Evolutionary conservation across 92 coral and sea anemone species (phyloP).

Genomic region (Heteractis magnifica): DNA sequence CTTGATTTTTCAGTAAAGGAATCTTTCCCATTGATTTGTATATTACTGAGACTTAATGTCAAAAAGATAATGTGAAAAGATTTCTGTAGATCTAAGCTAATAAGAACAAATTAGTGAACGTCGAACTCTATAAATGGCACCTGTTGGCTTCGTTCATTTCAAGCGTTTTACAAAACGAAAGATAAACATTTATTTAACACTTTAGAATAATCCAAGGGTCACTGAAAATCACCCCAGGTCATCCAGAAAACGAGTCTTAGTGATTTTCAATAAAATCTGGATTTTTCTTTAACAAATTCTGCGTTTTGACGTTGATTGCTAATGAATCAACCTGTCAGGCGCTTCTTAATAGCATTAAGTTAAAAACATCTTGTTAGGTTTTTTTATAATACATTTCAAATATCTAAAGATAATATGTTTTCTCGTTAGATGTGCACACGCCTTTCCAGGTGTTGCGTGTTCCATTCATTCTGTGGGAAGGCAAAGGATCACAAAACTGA

Average conservation of each 20-base stretch:
- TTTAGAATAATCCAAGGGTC: not conserved
- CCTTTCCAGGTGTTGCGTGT: too few species aligned
- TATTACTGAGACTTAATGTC: too few species aligned
- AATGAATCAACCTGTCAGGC: not conserved
- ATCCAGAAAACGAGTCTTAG: not conserved
- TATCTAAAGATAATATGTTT: not conserved
- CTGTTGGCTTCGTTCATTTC: not conserved
- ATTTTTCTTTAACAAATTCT: not conserved
- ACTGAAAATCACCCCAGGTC: not conserved
- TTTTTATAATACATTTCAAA: not conserved
- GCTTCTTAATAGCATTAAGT: not conserved
- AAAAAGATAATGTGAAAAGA: too few species aligned
- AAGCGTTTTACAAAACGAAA: slow-evolving; percentile 9
- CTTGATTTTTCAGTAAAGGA: not conserved
- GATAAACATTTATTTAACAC: slow-evolving; percentile 4
- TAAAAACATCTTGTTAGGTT: not conserved
- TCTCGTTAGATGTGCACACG: too few species aligned
- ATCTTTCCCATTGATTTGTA: too few species aligned
- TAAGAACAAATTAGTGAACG: not conserved
- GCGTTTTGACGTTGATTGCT: not conserved
- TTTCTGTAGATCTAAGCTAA: not conserved
- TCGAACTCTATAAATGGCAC: not conserved
- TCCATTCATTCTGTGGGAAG: too few species aligned
- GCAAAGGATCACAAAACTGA: not conserved
- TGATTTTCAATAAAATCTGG: not conserved